Conservation (phyloP, 2,797 vertebrate genomes). For the Sphaeramia orbicularis region DNA sequence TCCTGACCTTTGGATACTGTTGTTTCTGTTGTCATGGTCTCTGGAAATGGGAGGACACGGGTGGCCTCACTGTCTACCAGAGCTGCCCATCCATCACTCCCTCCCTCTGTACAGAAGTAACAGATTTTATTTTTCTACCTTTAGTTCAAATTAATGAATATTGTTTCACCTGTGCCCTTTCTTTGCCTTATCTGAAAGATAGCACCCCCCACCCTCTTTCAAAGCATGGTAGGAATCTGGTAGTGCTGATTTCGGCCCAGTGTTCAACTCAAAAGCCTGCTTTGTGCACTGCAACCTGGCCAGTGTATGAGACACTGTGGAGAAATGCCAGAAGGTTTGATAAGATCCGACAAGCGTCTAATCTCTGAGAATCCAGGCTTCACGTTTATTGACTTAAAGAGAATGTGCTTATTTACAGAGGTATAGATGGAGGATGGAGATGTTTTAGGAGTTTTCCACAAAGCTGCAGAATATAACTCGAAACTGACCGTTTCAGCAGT, state of each 20-base stretch:
- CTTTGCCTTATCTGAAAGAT: slow-evolving; percentile 9
- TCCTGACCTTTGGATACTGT: slow-evolving; percentile 74
- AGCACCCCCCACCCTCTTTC: slow-evolving; percentile 20
- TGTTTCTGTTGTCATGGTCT: slow-evolving; percentile 61
- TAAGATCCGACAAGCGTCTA: slow-evolving; percentile 21
- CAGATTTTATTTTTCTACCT: no score
- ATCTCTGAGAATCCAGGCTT: slow-evolving; percentile 1
- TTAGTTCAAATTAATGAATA: background rate
- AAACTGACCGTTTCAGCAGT: background rate
- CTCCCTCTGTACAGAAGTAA: slow-evolving; percentile 2
- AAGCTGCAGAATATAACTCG: background rate
- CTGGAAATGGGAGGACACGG: slow-evolving; percentile 26
- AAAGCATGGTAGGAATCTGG: slow-evolving; percentile 68
- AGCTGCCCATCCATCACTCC: background rate
- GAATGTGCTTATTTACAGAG: background rate
- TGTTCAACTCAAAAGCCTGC: slow-evolving; percentile 58
- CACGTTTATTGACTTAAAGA: slow-evolving; percentile 1
- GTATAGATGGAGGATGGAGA: background rate
- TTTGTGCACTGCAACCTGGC: slow-evolving; percentile 62
- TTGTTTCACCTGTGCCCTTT: background rate
- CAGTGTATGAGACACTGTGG: slow-evolving; percentile 28
- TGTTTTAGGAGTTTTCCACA: background rate
- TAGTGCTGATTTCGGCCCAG: background rate
- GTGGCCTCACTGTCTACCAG: slow-evolving; percentile 11
- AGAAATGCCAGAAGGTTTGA: slow-evolving; percentile 9